These are phyloP conservation scores for Drosophila tristis DNA, from an alignment of 1,140 invertebrate genomes.

Conservation along the genomic window DNA sequence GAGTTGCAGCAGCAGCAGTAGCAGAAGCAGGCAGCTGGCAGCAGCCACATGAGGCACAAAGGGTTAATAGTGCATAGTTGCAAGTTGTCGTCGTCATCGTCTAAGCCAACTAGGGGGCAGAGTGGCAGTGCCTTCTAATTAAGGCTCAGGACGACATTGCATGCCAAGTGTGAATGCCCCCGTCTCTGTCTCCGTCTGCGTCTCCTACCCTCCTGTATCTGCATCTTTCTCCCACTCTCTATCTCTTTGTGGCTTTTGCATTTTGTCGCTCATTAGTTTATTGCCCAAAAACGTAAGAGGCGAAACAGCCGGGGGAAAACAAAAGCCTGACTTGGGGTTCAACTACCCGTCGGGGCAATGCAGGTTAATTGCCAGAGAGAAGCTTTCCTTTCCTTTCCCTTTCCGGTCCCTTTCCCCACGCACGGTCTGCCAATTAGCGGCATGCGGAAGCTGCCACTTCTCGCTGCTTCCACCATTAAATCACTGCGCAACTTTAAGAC, in stretches of 20 bases:
- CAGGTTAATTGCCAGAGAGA: slow-evolving; percentile 74
- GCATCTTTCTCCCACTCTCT: neutral
- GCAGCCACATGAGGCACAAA: slow-evolving; percentile 64
- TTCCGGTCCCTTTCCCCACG: slow-evolving; percentile 9
- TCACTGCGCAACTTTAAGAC: slow-evolving; percentile 61
- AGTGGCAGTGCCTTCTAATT: slow-evolving; percentile 65
- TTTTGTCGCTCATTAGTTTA: slow-evolving; percentile 82
- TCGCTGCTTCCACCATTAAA: slow-evolving; percentile 46
- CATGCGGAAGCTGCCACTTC: slow-evolving; percentile 71
- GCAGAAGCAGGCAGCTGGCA: slow-evolving; percentile 1
- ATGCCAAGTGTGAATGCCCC: slow-evolving; percentile 67
- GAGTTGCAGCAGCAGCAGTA: neutral
- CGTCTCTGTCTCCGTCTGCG: slow-evolving; percentile 6
- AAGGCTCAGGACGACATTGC: slow-evolving; percentile 49
- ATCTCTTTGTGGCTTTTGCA: slow-evolving; percentile 57
- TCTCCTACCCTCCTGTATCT: slow-evolving; percentile 4
- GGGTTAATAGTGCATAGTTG: slow-evolving; percentile 78
- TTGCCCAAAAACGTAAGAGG: slow-evolving; percentile 72
- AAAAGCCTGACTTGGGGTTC: slow-evolving; percentile 64
- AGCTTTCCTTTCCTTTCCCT: slow-evolving; percentile 42
- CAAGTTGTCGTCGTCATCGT: slow-evolving; percentile 61
- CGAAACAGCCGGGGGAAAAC: slow-evolving; percentile 26
- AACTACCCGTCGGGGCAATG: slow-evolving; percentile 61
- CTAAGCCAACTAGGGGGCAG: slow-evolving; percentile 69
- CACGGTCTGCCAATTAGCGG: slow-evolving; percentile 76